Base-by-base conservation (phyloP, 2,888 invertebrate species). In the Anorthoa munda region DNA sequence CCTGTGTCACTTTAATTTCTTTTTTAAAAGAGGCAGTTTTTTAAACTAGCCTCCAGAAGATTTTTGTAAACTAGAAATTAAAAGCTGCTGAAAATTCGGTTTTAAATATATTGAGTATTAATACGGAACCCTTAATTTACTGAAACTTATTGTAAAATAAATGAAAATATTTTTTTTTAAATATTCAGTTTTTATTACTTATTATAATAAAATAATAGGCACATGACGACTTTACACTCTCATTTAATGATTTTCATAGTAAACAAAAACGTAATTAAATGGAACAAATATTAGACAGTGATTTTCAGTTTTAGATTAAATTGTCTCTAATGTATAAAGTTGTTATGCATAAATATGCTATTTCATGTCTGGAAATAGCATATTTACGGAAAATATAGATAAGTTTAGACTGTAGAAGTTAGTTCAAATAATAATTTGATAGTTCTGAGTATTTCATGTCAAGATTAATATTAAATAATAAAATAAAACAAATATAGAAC, bases 321-420 rank as follows among this genome's bases (percentile, higher is more conserved):
- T 74, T 68, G 58, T 46, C 45, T 70, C 21, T 70, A 74, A 72
- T 68, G 50, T 85, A 79, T 63, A 74, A 82, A 79, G 79, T 85
- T 85, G 26, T n/a, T n/a, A 26, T 26, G 26, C 4, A 26, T 26
- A 26, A 26, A 26, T 26, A 26, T 26, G 26, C 26, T 26, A 26
- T 26, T 26, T 3, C 4, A 3, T 26, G 26, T 26, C 26, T 26
- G 26, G 21, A 58, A 66, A 58, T 65, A 11, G 15, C 23, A 51
- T 56, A 59, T 77, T 56, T 59, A 70, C 39, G 1, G 12, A 50
- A 70, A 59, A 63, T 59, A 31, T 59, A 17, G 5, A 39, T 48
- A 46, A 31, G 13, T 51, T 46, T 21, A 13, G 21, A 59, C 2
- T 4, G 9, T 18, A 9, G 17, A 51, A 18, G n/a, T 48, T 31